phyloP scores from a whole-genome alignment of 2,113 vertebrate species.

The human (Homo sapiens) region DNA sequence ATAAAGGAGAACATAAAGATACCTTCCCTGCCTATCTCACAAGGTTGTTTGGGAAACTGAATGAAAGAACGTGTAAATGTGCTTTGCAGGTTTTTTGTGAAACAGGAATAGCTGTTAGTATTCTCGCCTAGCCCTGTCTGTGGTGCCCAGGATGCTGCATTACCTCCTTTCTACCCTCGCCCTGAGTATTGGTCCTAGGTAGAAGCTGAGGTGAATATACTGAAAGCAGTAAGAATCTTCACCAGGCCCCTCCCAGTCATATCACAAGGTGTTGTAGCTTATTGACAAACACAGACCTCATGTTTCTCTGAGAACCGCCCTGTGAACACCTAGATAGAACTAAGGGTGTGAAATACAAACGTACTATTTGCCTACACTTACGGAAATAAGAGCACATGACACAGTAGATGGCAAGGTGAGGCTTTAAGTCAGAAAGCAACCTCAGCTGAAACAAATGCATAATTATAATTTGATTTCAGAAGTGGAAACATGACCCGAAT shows the following conservation, averaged over 20 bases:
- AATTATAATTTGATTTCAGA: conserved; percentile 25
- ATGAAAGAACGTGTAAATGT: neutral
- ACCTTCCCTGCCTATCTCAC: too few species aligned
- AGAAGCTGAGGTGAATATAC: neutral
- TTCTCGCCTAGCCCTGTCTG: neutral
- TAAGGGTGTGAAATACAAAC: neutral
- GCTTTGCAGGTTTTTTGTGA: neutral
- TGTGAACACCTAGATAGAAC: neutral
- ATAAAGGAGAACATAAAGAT: neutral
- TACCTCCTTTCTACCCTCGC: neutral
- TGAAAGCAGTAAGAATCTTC: neutral
- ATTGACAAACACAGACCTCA: neutral
- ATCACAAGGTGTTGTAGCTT: fast-evolving
- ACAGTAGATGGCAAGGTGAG: neutral
- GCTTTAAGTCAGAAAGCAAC: neutral
- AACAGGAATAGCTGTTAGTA: neutral
- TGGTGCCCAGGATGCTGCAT: neutral
- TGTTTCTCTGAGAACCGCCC: neutral
- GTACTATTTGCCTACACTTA: neutral
- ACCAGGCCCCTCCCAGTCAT: too few species aligned
- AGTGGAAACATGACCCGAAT: neutral
- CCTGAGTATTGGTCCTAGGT: neutral
- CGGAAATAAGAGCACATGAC: neutral
- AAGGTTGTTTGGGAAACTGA: neutral
- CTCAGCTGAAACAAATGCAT: neutral